Base-by-base conservation (phyloP, 2,113 vertebrate species). In the Barnardius zonarius region DNA sequence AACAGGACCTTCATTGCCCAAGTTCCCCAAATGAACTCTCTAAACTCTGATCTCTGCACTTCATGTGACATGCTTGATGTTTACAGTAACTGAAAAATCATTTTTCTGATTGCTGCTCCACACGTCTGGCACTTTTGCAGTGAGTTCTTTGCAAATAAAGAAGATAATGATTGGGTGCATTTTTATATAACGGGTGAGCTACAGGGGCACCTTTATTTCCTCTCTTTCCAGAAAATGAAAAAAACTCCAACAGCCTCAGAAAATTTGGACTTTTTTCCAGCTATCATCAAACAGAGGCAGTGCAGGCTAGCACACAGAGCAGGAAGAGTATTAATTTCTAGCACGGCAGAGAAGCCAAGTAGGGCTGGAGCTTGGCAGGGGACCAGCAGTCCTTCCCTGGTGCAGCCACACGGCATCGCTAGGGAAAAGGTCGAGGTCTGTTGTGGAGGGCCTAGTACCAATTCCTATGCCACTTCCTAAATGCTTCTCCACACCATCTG, bases 391-490 rank as follows among this genome's bases (percentile, higher is more conserved):
- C 54, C 43, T 90, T 69, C 70, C 30, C 43, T 48, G 9, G 14
- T 6, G 2, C 62, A 35, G 62, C 33, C 81, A 23, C 33, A 15
- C 0, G 0, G 30, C 62, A 66, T 2, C 2, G 1, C 43, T 19
- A 31, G 35, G 24, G 43, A 28, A 84, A 82, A 72, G 24, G 46
- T 2, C 7, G 2, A 44, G 61, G 15, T 30, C 51, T 43, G 17
- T 1, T 0, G 1, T 20, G 41, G 14, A 83, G 37, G 31, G 44
- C 35, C 8, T 3, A 24, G 24, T 11, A 39, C 57, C 12, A 39
- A 39, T 43, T 83, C 33, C 23, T 49, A 4, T 37, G 10, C 9
- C 0, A 2, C 59, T 88, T 55, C 37, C 75, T 9, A 17, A 49
- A 51, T 5, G 28, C 35, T 57, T 16, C 72, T 83, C 30, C n/a